Conservation (phyloP, 2,888 invertebrate genomes). For the Mactromeris polynyma region DNA sequence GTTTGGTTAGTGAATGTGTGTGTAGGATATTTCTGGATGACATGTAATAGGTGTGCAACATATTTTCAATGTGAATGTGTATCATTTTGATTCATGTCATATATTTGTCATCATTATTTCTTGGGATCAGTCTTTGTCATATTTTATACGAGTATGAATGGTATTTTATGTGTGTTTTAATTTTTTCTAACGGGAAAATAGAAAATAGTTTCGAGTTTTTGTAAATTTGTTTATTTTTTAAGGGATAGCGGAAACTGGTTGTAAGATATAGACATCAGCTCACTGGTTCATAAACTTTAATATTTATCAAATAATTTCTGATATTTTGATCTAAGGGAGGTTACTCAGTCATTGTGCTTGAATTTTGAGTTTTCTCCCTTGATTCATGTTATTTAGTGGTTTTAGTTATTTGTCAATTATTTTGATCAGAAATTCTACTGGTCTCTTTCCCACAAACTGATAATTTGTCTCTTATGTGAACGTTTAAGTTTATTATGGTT, state of each 20-base stretch:
- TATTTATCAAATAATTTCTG: no score
- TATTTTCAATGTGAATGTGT: no score
- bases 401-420: no score
- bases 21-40: neutral
- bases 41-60: no score
- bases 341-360: neutral
- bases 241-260: no score
- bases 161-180: neutral
- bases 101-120: neutral
- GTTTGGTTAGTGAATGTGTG: neutral
- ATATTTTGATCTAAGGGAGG: neutral
- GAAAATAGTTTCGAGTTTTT: neutral
- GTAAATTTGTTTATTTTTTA: neutral
- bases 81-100: neutral
- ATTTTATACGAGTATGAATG: neutral
- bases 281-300: no score
- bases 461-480: no score
- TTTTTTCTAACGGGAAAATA: neutral
- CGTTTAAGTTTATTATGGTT: no score
- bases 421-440: no score
- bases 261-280: no score
- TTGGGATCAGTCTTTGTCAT: neutral
- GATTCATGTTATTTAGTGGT: no score
- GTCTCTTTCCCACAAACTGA: no score
- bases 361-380: neutral